phyloP scores from a whole-genome alignment of 2,113 vertebrate genomes.

The Burhinus oedicnemus region DNA sequence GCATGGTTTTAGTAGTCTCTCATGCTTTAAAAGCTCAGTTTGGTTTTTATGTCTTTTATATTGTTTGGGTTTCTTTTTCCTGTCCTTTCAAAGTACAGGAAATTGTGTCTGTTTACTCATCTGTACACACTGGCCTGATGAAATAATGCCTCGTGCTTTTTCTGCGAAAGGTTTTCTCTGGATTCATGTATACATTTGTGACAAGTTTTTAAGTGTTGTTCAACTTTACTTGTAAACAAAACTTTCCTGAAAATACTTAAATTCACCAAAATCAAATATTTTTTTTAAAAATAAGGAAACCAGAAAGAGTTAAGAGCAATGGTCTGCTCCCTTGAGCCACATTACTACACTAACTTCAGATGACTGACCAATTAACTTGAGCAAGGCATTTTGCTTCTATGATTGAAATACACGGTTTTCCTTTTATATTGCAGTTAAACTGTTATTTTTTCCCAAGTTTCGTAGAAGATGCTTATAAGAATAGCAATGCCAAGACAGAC shows the following conservation, averaged over 20 bases:
- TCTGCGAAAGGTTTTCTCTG: not conserved
- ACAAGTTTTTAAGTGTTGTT: not conserved
- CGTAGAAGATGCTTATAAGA: not conserved
- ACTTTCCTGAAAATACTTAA: not conserved
- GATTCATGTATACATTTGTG: not conserved
- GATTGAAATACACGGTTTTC: not conserved
- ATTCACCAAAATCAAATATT: not conserved
- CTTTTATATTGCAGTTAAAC: not conserved
- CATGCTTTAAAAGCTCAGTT: not conserved
- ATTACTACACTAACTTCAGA: not conserved
- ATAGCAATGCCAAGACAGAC: not conserved
- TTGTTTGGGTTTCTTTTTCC: not conserved
- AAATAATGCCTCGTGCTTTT: not conserved
- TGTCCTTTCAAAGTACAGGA: not conserved
- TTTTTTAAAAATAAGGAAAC: not conserved
- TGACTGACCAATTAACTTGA: not conserved
- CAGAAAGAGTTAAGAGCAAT: not conserved
- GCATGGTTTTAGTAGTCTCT: not conserved
- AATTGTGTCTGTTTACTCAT: not conserved
- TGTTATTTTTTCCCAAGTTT: not conserved
- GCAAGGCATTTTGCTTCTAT: not conserved
- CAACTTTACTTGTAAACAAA: not conserved
- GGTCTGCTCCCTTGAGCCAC: not conserved
- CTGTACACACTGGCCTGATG: not conserved
- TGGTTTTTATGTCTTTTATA: not conserved